phyloP scores from a whole-genome alignment of 2,113 vertebrate genomes.

The Pholis gunnellus region DNA sequence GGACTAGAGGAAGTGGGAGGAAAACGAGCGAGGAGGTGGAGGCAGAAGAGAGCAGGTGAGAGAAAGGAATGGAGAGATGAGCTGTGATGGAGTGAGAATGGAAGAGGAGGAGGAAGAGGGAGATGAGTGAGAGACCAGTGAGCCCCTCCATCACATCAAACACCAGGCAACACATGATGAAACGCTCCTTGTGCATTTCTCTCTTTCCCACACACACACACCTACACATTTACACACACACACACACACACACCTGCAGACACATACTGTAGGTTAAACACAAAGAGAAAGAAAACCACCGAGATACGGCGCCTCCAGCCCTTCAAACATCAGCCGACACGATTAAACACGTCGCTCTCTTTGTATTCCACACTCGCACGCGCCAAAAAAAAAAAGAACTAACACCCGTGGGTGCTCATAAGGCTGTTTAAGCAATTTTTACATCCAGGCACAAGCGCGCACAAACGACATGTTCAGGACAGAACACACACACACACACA shows the following conservation, averaged over 20 bases:
- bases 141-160: constrained; percentile 60
- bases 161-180: constrained; percentile 56
- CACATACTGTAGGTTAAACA: constrained; percentile 2
- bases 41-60: constrained; percentile 29
- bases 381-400: not conserved
- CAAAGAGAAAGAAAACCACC: not conserved
- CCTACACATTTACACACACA: constrained; percentile 11
- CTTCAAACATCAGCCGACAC: constrained; percentile 40
- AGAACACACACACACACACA: not conserved
- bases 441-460: not conserved
- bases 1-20: constrained; percentile 19
- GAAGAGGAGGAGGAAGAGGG: constrained; percentile 26
- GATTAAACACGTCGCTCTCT: constrained; percentile 36
- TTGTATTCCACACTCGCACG: constrained; percentile 20
- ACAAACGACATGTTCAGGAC: not conserved
- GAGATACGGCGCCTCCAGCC: not conserved
- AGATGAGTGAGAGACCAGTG: constrained; percentile 37
- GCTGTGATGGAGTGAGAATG: constrained; percentile 21
- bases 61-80: constrained; percentile 13
- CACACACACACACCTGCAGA: constrained; percentile 17
- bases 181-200: constrained; percentile 22
- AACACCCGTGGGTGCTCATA: constrained; percentile 7
- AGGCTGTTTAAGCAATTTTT: constrained; percentile 15
- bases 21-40: constrained; percentile 19
- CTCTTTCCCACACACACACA: constrained; percentile 15